phyloP scores from a whole-genome alignment of 2,888 invertebrate genomes.

The Bellardia bayeri region DNA sequence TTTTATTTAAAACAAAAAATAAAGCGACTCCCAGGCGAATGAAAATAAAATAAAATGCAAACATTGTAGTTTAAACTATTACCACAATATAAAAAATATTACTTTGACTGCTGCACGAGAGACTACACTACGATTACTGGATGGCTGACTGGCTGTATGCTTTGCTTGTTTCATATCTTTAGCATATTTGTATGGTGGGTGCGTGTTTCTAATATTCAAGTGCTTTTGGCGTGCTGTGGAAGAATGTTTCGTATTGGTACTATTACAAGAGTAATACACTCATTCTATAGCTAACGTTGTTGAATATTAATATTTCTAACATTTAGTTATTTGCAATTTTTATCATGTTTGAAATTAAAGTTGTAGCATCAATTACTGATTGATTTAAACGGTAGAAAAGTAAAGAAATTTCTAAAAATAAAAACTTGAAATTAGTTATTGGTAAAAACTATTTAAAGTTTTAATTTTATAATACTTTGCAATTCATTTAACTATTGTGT shows the following conservation, averaged over 20 bases:
- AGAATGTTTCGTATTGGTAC: not conserved
- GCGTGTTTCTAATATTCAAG: slow-evolving; percentile 17
- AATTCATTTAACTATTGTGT: too few species aligned
- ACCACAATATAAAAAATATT: slow-evolving; percentile 47
- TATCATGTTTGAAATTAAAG: slow-evolving; percentile 32
- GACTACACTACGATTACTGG: not conserved
- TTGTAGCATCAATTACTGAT: slow-evolving; percentile 31
- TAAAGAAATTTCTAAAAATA: too few species aligned
- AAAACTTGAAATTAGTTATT: too few species aligned
- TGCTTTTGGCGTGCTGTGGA: not conserved
- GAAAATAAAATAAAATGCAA: slow-evolving; percentile 27
- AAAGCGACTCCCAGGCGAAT: slow-evolving; percentile 4
- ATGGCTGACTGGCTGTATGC: not conserved
- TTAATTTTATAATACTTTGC: too few species aligned
- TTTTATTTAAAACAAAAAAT: slow-evolving; percentile 34
- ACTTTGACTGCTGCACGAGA: not conserved
- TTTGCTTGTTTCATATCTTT: not conserved
- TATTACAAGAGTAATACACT: slow-evolving; percentile 35
- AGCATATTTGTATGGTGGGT: slow-evolving; percentile 12
- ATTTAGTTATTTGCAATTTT: slow-evolving; percentile 23
- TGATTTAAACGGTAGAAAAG: slow-evolving; percentile 32
- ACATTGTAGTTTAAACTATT: slow-evolving; percentile 51
- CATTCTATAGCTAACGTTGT: slow-evolving; percentile 26
- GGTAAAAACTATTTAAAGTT: too few species aligned
- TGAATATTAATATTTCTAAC: slow-evolving; percentile 51